Conservation (phyloP, 2,113 vertebrate genomes). For the Acrocephalus arundinaceus region DNA sequence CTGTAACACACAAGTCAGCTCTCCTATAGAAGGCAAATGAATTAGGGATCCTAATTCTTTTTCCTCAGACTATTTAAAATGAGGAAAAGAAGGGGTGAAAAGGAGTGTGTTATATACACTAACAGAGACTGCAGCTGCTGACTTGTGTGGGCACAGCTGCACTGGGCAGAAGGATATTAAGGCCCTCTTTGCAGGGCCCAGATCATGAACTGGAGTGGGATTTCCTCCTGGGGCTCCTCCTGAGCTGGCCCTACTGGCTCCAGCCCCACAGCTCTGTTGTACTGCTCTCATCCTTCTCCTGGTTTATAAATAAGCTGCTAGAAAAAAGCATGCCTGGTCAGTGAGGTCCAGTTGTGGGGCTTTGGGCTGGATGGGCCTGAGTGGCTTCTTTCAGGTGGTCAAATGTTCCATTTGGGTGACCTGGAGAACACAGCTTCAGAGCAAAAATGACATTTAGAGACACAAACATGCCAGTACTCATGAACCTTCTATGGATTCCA, state of each 20-base stretch:
- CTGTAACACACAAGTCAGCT: neutral
- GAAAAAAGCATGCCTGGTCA: neutral
- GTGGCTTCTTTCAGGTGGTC: neutral
- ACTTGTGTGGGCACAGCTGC: neutral
- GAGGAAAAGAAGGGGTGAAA: neutral
- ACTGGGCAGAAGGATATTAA: neutral
- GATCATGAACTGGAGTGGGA: neutral
- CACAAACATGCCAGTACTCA: neutral
- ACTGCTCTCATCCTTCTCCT: neutral
- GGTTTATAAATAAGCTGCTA: neutral
- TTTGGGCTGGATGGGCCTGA: neutral
- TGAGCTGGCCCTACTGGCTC: neutral
- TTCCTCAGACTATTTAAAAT: neutral
- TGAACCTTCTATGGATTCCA: neutral
- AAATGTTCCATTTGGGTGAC: neutral
- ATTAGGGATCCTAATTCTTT: neutral
- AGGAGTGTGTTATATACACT: neutral
- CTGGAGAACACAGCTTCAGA: neutral
- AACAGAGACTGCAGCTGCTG: neutral
- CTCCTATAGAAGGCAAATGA: neutral
- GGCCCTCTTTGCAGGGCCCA: accelerated
- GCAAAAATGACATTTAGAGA: neutral
- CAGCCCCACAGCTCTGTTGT: accelerated
- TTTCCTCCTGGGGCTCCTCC: accelerated
- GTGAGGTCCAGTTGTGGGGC: accelerated